Conservation (phyloP, 2,888 invertebrate species). For the Agonopterix alstromeriana region DNA sequence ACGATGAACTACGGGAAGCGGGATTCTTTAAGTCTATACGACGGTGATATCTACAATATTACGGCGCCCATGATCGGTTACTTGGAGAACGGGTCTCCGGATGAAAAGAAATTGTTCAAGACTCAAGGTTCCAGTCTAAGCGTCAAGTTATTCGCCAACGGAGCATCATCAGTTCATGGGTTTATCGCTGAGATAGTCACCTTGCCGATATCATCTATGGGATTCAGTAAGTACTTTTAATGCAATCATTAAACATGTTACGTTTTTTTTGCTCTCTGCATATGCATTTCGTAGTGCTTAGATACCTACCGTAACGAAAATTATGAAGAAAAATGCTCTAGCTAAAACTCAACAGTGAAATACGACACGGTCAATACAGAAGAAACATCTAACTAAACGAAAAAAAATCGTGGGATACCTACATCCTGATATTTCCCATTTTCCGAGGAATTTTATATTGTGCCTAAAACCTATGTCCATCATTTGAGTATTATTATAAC, state of each 20-base stretch:
- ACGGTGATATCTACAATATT: slow-evolving; percentile 94
- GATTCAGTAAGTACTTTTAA: slow-evolving; percentile 83
- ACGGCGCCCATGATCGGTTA: slow-evolving; percentile 84
- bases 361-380: too few relatives aligned
- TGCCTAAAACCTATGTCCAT: too few relatives aligned
- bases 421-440: too few relatives aligned
- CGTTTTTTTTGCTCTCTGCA: too few relatives aligned
- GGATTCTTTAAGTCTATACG: slow-evolving; percentile 91
- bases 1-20: slow-evolving; percentile 87
- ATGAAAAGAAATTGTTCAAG: slow-evolving; percentile 85
- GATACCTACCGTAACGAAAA: too few relatives aligned
- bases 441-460: too few relatives aligned
- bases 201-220: slow-evolving; percentile 93
- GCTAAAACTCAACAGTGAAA: too few relatives aligned
- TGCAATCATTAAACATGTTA: background rate
- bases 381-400: too few relatives aligned
- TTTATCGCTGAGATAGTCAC: slow-evolving; percentile 98
- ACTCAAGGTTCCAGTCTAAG: slow-evolving; percentile 89
- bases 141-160: slow-evolving; percentile 94
- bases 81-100: slow-evolving; percentile 82
- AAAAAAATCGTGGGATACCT: too few relatives aligned
- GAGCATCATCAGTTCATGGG: slow-evolving; percentile 95
- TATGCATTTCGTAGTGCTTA: too few relatives aligned
- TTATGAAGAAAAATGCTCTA: too few relatives aligned
- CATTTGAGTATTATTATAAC: too few relatives aligned